Conservation (phyloP, 2,888 invertebrate genomes). For the Pachycephus smyrnensis region DNA sequence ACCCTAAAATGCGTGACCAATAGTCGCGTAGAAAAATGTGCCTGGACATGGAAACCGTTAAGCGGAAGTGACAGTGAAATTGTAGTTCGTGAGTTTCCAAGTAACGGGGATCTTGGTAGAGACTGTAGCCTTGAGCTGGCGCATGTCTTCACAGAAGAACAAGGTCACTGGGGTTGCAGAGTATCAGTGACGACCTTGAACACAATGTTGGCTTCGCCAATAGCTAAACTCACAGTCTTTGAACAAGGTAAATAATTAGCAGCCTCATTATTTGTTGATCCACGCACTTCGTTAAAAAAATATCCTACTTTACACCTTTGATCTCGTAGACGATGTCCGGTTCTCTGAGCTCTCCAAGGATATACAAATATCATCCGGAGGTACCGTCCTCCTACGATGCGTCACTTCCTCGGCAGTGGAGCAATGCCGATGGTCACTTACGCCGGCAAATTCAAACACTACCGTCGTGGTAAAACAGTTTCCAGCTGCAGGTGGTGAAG, state of each 20-base stretch:
- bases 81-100: constrained; percentile 53
- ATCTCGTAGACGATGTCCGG: constrained; percentile 53
- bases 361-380: constrained; percentile 62
- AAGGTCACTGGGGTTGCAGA: constrained; percentile 60
- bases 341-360: constrained; percentile 63
- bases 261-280: neutral
- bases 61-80: constrained; percentile 42
- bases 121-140: constrained; percentile 57
- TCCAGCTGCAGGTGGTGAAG: constrained; percentile 55
- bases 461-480: constrained; percentile 63
- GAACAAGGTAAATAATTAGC: constrained; percentile 50
- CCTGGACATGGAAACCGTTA: constrained; percentile 57
- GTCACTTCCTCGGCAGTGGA: constrained; percentile 58
- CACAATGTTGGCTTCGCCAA: constrained; percentile 44
- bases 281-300: neutral
- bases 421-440: constrained; percentile 63
- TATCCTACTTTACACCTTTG: neutral
- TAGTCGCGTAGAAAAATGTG: constrained; percentile 57
- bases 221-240: constrained; percentile 55
- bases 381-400: constrained; percentile 58
- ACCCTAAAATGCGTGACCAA: constrained; percentile 57
- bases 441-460: constrained; percentile 58
- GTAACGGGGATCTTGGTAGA: constrained; percentile 55
- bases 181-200: constrained; percentile 52
- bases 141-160: constrained; percentile 48